These are phyloP conservation scores for Oreochromis tanganicae DNA, from an alignment of 2,113 vertebrate genomes.

Conservation along the genomic window DNA sequence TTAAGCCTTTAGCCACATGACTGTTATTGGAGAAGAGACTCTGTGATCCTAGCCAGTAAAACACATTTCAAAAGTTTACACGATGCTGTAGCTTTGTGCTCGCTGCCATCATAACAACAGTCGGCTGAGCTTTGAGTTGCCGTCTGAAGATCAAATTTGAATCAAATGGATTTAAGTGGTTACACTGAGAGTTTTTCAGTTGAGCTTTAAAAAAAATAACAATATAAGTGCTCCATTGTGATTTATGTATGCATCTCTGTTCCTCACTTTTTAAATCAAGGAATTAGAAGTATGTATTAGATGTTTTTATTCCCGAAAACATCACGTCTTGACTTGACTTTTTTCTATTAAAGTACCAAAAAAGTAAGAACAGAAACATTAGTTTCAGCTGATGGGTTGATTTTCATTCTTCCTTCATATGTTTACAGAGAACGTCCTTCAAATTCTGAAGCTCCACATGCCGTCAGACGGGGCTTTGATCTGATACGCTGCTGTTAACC, in stretches of 20 bases:
- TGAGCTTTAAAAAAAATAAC: background rate
- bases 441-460: slow-evolving; percentile 29
- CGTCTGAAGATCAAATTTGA: background rate
- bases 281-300: background rate
- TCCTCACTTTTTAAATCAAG: background rate
- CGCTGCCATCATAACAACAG: background rate
- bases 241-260: background rate
- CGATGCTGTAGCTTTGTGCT: background rate
- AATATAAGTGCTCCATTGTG: background rate
- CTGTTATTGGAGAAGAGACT: slow-evolving; percentile 19
- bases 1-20: slow-evolving; percentile 28
- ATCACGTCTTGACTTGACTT: background rate
- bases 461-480: slow-evolving; percentile 54
- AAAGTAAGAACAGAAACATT: background rate
- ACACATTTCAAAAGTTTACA: slow-evolving; percentile 12
- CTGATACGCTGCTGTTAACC: slow-evolving; percentile 36
- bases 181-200: background rate
- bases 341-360: background rate
- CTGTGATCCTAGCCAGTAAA: slow-evolving; percentile 17
- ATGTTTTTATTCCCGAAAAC: background rate
- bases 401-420: slow-evolving; percentile 3
- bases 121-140: background rate
- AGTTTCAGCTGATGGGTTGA: background rate
- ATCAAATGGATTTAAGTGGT: background rate
- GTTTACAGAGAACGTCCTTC: slow-evolving; percentile 42